A percentile compares a stretch with the other conserved stretches of the same genome.
Evolutionary conservation across 2,797 vertebrate species (phyloP).

Genomic region (Diceros bicornis): DNA sequence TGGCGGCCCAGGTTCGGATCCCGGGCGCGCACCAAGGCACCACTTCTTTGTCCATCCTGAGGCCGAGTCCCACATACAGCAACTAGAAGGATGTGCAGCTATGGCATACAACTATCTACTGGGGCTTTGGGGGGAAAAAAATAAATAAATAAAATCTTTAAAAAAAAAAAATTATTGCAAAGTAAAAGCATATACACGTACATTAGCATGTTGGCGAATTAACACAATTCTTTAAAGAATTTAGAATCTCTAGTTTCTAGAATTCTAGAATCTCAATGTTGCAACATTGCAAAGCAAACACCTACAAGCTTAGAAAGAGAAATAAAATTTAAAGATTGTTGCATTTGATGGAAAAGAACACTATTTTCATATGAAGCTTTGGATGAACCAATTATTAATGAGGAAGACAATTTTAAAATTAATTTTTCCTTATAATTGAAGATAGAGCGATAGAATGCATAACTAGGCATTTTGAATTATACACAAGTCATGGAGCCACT

Average conservation of each 20-base stretch:
- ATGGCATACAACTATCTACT: too few species aligned
- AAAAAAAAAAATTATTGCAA: not conserved
- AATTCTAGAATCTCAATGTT: constrained; percentile 28
- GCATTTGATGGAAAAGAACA: constrained; percentile 67
- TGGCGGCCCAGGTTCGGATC: too few species aligned
- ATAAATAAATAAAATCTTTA: too few species aligned
- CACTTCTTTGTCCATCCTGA: too few species aligned
- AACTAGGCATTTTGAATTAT: constrained; percentile 45
- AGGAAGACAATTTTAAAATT: constrained; percentile 67
- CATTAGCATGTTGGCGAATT: not conserved
- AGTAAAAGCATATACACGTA: constrained; percentile 20
- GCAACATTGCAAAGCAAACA: constrained; percentile 54
- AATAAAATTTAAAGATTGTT: constrained; percentile 50
- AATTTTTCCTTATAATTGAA: constrained; percentile 71
- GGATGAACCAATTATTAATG: constrained; percentile 61
- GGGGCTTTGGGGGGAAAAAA: too few species aligned
- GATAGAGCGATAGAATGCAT: constrained; percentile 38
- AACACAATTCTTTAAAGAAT: constrained; percentile 25
- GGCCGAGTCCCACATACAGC: too few species aligned
- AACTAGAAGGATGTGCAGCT: too few species aligned
- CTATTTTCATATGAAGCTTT: constrained; percentile 49
- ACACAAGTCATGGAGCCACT: constrained; percentile 43
- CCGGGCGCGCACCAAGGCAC: too few species aligned
- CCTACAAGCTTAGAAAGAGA: constrained; percentile 17
- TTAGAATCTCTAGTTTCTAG: constrained; percentile 41